Percentiles rank a stretch among this genome's conserved stretches.
phyloP scores from a whole-genome alignment of 2,888 invertebrate species.

The Archaeoteleia sp. region DNA sequence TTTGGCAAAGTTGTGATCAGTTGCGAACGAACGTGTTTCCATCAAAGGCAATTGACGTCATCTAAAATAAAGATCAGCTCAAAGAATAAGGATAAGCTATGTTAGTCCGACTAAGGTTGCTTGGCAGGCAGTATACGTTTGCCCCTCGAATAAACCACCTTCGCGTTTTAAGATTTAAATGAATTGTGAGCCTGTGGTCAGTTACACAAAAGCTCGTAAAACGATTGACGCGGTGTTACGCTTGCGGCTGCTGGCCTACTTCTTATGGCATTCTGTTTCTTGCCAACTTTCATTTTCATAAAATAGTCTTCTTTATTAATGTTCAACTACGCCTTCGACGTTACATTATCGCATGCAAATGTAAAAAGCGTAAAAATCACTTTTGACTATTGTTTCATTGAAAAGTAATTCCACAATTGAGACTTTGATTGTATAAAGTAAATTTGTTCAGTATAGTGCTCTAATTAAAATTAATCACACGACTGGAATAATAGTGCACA shows the following conservation, averaged over 20 bases:
- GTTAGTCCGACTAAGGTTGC: constrained; percentile 35
- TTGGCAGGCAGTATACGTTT: constrained; percentile 6
- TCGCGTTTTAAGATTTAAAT: constrained; percentile 47
- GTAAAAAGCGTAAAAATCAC: constrained; percentile 11
- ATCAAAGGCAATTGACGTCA: constrained; percentile 47
- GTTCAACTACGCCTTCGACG: constrained; percentile 46
- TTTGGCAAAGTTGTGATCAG: constrained; percentile 45
- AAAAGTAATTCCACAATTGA: no score
- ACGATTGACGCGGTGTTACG: constrained; percentile 46
- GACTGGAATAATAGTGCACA: neutral
- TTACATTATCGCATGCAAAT: constrained; percentile 27
- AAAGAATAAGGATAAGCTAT: constrained; percentile 25
- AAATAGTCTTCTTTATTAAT: constrained; percentile 50
- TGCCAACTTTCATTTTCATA: constrained; percentile 50
- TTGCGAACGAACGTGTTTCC: constrained; percentile 43
- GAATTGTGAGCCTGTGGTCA: constrained; percentile 51
- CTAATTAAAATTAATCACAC: neutral
- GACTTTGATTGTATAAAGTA: no score
- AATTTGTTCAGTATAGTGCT: constrained; percentile 18
- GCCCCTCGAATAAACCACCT: constrained; percentile 38
- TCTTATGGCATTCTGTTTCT: constrained; percentile 26
- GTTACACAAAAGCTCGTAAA: constrained; percentile 53
- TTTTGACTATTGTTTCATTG: constrained; percentile 24
- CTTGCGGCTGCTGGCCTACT: constrained; percentile 49
- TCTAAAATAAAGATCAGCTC: constrained; percentile 43